Evolutionary conservation across 2,888 invertebrate species (phyloP).

Genomic region (Cerceris ruficornis): DNA sequence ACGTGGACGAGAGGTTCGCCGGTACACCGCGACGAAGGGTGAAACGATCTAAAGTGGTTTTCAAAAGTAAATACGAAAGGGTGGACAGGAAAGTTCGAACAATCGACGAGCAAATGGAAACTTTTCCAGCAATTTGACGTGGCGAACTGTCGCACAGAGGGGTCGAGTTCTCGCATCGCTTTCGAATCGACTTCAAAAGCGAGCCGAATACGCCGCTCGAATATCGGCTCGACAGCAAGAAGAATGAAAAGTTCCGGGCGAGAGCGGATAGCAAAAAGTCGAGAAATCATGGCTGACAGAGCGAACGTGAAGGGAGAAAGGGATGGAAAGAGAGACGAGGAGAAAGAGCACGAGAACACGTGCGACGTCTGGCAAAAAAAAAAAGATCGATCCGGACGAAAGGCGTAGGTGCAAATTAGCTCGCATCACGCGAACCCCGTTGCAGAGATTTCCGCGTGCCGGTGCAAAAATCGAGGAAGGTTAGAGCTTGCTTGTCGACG

Average conservation of each 20-base stretch:
- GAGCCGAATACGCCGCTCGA: slow-evolving; percentile 14
- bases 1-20: neutral
- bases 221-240: slow-evolving; percentile 16
- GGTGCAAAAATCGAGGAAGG: slow-evolving; percentile 2
- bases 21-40: no score
- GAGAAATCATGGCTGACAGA: neutral
- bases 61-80: slow-evolving; percentile 29
- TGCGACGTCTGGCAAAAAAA: neutral
- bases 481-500: no score
- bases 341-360: neutral
- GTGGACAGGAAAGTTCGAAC: slow-evolving; percentile 23
- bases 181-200: slow-evolving; percentile 48
- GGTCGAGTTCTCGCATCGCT: slow-evolving; percentile 20
- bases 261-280: neutral
- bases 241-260: slow-evolving; percentile 12
- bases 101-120: slow-evolving; percentile 37
- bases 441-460: slow-evolving; percentile 18
- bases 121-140: slow-evolving; percentile 46
- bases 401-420: slow-evolving; percentile 34
- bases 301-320: neutral
- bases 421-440: slow-evolving; percentile 8
- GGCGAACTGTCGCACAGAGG: neutral
- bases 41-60: slow-evolving; percentile 10
- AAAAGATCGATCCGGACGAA: neutral
- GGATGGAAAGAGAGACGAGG: neutral